These are phyloP conservation scores for Prunella strophiata DNA, from an alignment of 2,797 vertebrate genomes.

Conservation along the genomic window DNA sequence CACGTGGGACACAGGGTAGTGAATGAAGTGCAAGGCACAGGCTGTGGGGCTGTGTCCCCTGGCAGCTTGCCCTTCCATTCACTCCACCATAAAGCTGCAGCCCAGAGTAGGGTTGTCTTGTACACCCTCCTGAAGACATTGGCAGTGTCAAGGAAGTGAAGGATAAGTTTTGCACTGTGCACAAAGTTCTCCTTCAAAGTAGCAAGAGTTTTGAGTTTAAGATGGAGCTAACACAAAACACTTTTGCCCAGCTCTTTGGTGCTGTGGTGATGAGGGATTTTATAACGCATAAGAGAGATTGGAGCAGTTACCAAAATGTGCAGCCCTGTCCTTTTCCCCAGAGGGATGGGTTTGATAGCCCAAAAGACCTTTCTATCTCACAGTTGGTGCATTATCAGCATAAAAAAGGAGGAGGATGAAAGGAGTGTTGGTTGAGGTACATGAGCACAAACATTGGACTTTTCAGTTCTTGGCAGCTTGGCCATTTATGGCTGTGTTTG, in stretches of 20 bases:
- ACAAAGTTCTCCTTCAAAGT: not conserved
- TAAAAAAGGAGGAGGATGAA: not conserved
- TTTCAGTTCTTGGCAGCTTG: not conserved
- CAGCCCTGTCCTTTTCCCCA: not conserved
- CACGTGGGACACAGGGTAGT: not conserved
- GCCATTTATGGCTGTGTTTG: not conserved
- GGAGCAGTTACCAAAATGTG: not conserved
- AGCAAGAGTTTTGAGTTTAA: not conserved
- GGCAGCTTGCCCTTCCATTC: not conserved
- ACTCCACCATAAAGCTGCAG: not conserved
- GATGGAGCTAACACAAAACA: not conserved
- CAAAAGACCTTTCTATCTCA: not conserved
- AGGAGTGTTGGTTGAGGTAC: not conserved
- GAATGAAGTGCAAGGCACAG: not conserved
- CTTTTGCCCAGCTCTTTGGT: not conserved
- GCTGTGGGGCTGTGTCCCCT: not conserved
- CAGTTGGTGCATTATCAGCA: not conserved
- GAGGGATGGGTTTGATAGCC: not conserved
- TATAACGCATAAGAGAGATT: not conserved
- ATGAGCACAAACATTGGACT: not conserved
- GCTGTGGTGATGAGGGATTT: not conserved
- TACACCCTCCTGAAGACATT: not conserved
- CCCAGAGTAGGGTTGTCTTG: not conserved
- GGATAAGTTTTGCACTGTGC: not conserved
- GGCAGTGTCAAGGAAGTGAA: not conserved